Conservation (phyloP, 1,140 invertebrate genomes). For the Drosophila aff. region DNA sequence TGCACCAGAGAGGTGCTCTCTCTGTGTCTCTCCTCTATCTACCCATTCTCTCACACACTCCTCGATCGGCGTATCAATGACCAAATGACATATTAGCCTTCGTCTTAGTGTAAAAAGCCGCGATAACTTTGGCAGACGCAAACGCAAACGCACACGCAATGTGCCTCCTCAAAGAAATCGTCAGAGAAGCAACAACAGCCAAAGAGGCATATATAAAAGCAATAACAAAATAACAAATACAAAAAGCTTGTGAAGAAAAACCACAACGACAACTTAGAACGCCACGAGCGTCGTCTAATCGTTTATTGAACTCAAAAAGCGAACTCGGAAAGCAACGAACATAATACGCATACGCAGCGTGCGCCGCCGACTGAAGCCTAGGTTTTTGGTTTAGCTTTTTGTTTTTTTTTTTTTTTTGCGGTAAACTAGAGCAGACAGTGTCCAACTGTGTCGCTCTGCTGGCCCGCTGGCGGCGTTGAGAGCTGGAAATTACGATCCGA, state of each 20-base stretch:
- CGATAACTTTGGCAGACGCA: conserved; percentile 81
- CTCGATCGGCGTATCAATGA: conserved; percentile 72
- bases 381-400: conserved; percentile 7
- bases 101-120: conserved; percentile 81
- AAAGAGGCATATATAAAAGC: conserved; percentile 10
- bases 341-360: conserved; percentile 81
- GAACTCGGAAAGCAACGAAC: conserved; percentile 20
- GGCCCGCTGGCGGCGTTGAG: conserved; percentile 75
- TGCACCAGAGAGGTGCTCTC: background rate
- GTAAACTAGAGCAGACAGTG: conserved; percentile 58
- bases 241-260: background rate
- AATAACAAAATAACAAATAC: conserved; percentile 8
- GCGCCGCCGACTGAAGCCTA: conserved; percentile 44
- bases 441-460: conserved; percentile 72
- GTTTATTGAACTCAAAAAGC: conserved; percentile 70
- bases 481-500: conserved; percentile 75
- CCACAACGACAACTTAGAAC: conserved; percentile 50
- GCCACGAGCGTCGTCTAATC: conserved; percentile 63
- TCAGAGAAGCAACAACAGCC: conserved; percentile 16
- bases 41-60: conserved; percentile 13
- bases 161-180: conserved; percentile 21
- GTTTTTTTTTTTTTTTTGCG: conserved; percentile 14
- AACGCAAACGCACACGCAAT: conserved; percentile 39
- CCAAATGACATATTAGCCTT: conserved; percentile 83
- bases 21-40: background rate